Conservation (phyloP, 2,797 vertebrate species). For the Amazona finschi region DNA sequence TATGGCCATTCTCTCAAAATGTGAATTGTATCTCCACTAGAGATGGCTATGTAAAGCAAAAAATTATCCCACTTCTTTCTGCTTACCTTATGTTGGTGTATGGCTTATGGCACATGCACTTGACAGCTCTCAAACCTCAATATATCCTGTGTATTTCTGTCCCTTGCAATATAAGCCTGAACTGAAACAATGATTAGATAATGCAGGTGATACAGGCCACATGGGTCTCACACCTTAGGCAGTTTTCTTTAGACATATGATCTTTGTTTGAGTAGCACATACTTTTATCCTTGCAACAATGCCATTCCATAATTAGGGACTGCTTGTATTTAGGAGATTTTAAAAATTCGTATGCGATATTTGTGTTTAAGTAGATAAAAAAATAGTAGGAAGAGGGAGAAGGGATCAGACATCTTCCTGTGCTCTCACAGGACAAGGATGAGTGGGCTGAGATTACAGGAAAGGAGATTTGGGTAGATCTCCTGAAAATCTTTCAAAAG, state of each 20-base stretch:
- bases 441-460: neutral
- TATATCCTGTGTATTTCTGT: neutral
- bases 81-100: neutral
- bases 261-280: neutral
- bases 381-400: neutral
- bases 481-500: neutral
- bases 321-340: neutral
- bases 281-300: neutral
- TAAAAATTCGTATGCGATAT: neutral
- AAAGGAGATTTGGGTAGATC: neutral
- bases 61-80: neutral
- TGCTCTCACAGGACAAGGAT: neutral
- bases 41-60: neutral
- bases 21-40: neutral
- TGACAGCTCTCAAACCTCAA: neutral
- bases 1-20: neutral
- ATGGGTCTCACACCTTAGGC: neutral
- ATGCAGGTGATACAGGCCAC: neutral
- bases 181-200: neutral
- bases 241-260: neutral
- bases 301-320: neutral
- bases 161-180: neutral
- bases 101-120: neutral
- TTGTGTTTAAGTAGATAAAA: neutral
- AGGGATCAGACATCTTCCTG: neutral